A percentile compares a stretch with the other conserved stretches of the same genome.
Conservation (phyloP, 2,113 vertebrate genomes). For the Xenopus laevis region DNA sequence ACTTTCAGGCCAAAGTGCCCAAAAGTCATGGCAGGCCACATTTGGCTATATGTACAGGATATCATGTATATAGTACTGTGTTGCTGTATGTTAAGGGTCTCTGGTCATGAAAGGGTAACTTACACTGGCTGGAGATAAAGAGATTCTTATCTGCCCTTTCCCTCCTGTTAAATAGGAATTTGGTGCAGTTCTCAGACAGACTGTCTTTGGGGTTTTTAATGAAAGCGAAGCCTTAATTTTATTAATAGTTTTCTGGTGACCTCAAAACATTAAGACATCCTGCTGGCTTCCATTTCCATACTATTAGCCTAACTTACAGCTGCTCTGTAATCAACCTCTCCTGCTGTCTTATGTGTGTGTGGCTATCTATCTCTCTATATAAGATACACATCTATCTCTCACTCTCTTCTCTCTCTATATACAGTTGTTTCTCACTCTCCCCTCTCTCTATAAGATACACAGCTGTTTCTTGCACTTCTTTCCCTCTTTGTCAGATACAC, state of each 20-base stretch:
- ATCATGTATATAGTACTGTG: too few relatives aligned
- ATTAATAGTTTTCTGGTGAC: constrained; percentile 72
- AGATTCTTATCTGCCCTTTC: constrained; percentile 79
- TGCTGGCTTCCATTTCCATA: constrained; percentile 65
- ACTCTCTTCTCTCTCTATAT: not conserved
- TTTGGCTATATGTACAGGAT: too few relatives aligned
- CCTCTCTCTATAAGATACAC: not conserved
- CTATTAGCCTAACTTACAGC: not conserved
- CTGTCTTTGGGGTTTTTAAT: constrained; percentile 78
- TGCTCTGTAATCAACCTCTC: not conserved
- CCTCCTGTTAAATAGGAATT: constrained; percentile 75
- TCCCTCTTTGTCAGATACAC: too few relatives aligned
- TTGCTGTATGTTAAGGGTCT: not conserved
- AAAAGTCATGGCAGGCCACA: too few relatives aligned
- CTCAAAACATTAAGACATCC: constrained; percentile 69
- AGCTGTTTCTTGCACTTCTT: too few relatives aligned
- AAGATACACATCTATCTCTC: too few relatives aligned
- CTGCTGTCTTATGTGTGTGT: not conserved
- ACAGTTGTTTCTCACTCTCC: not conserved
- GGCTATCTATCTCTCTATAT: not conserved
- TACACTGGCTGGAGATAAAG: constrained; percentile 73
- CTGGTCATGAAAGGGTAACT: constrained; percentile 43
- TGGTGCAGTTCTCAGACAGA: constrained; percentile 78
- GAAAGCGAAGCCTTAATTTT: constrained; percentile 71
- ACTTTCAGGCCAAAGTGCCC: too few relatives aligned